Conservation (phyloP, 2,797 vertebrate genomes). For the Phoeniculus purpureus region DNA sequence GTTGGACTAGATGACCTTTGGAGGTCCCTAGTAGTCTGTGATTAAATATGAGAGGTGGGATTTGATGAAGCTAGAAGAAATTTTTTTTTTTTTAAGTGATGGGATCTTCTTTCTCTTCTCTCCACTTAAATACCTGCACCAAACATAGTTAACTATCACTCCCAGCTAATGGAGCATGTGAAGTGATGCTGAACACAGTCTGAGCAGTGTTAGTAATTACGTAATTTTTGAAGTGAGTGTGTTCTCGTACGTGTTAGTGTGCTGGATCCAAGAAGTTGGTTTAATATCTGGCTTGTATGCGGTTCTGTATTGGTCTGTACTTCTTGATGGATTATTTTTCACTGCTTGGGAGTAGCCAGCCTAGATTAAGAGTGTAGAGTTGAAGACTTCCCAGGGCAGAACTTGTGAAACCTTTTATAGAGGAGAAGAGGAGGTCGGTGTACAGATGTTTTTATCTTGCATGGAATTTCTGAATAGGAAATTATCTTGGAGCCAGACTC, state of each 20-base stretch:
- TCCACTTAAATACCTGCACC: too few relatives aligned
- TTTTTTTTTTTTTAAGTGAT: neutral
- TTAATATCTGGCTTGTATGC: neutral
- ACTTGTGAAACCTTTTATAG: neutral
- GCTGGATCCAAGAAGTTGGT: accelerated
- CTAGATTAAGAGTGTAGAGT: neutral
- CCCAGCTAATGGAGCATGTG: neutral
- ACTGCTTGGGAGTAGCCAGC: neutral
- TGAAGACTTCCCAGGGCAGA: neutral
- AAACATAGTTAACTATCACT: neutral
- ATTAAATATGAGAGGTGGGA: neutral
- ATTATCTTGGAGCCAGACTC: neutral
- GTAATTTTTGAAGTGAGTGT: neutral
- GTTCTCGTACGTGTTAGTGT: neutral
- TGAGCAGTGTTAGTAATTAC: neutral
- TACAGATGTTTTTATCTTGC: neutral
- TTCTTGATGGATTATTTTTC: neutral
- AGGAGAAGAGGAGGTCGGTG: neutral
- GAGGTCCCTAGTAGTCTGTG: too few relatives aligned
- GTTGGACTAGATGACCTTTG: too few relatives aligned
- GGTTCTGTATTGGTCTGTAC: neutral
- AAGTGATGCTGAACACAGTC: neutral
- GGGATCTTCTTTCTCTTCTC: neutral
- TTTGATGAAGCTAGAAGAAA: neutral
- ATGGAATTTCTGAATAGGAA: neutral